These are phyloP conservation scores for Meteorus cinctellus DNA, from an alignment of 2,888 invertebrate genomes.

Conservation along the genomic window DNA sequence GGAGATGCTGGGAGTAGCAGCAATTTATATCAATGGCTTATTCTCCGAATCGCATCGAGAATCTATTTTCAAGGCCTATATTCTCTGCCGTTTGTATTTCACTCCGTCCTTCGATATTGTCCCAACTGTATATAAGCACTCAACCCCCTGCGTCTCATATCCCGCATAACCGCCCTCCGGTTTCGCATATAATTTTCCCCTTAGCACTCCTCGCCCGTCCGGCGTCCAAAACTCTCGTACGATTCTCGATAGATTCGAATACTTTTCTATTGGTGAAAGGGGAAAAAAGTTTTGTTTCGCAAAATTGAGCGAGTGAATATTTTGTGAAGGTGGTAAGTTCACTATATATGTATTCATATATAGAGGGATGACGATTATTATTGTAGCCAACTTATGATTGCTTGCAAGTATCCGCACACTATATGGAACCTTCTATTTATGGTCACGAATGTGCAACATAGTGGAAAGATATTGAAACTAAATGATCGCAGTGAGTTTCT, in stretches of 20 bases:
- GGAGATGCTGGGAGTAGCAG: conserved; percentile 41
- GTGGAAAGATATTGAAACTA: conserved; percentile 69
- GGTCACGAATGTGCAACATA: conserved; percentile 65
- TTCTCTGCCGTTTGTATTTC: conserved; percentile 60
- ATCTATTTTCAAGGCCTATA: conserved; percentile 67
- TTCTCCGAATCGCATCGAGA: conserved; percentile 56
- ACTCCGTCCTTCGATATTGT: conserved; percentile 30
- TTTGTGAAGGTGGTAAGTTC: conserved; percentile 2
- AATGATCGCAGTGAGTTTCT: conserved; percentile 62
- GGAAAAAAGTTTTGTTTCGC: not conserved
- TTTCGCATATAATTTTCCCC: conserved; percentile 31
- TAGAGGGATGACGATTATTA: not conserved
- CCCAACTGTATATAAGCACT: conserved; percentile 18
- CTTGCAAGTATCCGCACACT: not conserved
- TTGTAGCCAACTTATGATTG: not conserved
- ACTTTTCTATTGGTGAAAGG: not conserved
- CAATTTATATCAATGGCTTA: conserved; percentile 64
- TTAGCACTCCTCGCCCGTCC: not conserved
- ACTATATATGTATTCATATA: not conserved
- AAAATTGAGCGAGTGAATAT: conserved; percentile 3
- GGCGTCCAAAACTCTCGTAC: not conserved
- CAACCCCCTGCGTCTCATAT: not conserved
- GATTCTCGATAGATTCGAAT: conserved; percentile 3
- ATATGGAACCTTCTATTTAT: conserved; percentile 37
- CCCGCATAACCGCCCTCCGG: conserved; percentile 24